Evolutionary conservation across 1,140 invertebrate species (phyloP).

Genomic region (Zaprionus camerounensis): DNA sequence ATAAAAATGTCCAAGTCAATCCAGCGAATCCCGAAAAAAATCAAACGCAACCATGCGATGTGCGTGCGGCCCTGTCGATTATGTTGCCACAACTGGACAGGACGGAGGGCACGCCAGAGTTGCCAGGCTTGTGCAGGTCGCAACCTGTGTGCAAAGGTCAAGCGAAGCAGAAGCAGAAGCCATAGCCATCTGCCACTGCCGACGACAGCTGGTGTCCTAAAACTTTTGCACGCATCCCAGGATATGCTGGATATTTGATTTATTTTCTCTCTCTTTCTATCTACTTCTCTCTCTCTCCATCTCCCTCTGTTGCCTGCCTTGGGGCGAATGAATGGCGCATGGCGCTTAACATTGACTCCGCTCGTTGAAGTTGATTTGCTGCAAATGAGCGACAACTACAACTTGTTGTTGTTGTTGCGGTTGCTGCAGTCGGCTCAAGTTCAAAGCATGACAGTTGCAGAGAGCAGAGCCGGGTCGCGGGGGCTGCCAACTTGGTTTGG

Average conservation of each 20-base stretch:
- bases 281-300: background rate
- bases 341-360: conserved; percentile 57
- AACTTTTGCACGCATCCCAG: conserved; percentile 5
- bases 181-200: background rate
- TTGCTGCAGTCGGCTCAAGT: conserved; percentile 34
- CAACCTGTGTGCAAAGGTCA: conserved; percentile 3
- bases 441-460: conserved; percentile 46
- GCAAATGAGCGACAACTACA: conserved; percentile 53
- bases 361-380: conserved; percentile 67
- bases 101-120: background rate
- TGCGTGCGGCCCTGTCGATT: conserved; percentile 1
- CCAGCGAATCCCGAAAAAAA: background rate
- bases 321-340: conserved; percentile 69
- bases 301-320: conserved; percentile 12
- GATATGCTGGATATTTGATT: conserved; percentile 21
- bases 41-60: background rate
- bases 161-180: background rate
- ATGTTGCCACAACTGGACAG: background rate
- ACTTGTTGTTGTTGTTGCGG: background rate
- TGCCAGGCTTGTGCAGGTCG: background rate
- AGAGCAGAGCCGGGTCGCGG: background rate
- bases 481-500: background rate
- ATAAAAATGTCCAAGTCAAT: conserved; percentile 1
- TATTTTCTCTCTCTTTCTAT: background rate
- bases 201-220: background rate